These are phyloP conservation scores for Pseudomugil tenellus DNA, from an alignment of 2,797 vertebrate species.

Conservation along the genomic window DNA sequence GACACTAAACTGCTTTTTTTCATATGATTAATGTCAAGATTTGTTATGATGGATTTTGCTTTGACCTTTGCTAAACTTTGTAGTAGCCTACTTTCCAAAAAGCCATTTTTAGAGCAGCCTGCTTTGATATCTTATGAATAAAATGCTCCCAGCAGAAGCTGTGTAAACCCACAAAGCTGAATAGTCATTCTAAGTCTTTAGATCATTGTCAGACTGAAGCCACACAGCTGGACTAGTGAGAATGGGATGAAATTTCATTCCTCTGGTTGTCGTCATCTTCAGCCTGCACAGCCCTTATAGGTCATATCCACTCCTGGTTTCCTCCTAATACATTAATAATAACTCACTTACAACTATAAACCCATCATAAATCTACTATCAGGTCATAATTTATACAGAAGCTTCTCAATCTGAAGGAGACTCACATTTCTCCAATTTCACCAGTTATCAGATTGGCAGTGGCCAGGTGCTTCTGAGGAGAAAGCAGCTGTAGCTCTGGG, in stretches of 20 bases:
- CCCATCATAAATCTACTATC: conserved; percentile 56
- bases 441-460: conserved; percentile 58
- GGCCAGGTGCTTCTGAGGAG: conserved; percentile 55
- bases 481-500: conserved; percentile 54
- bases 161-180: conserved; percentile 24
- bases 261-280: conserved; percentile 18
- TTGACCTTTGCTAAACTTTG: conserved; percentile 4
- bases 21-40: not conserved
- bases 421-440: conserved; percentile 60
- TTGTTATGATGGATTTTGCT: conserved; percentile 1
- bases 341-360: conserved; percentile 67
- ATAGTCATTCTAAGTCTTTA: conserved; percentile 18
- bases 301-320: conserved; percentile 59
- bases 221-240: conserved; percentile 49
- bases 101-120: conserved; percentile 9
- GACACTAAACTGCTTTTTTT: not conserved
- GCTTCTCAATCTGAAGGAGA: conserved; percentile 55
- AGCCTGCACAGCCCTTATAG: conserved; percentile 31
- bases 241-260: conserved; percentile 44
- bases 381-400: conserved; percentile 59
- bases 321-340: conserved; percentile 59
- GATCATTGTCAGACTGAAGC: conserved; percentile 35
- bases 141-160: conserved; percentile 14
- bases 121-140: conserved; percentile 22
- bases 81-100: conserved; percentile 20